Conservation (phyloP, 2,888 invertebrate species). For the Pollenia labialis region DNA sequence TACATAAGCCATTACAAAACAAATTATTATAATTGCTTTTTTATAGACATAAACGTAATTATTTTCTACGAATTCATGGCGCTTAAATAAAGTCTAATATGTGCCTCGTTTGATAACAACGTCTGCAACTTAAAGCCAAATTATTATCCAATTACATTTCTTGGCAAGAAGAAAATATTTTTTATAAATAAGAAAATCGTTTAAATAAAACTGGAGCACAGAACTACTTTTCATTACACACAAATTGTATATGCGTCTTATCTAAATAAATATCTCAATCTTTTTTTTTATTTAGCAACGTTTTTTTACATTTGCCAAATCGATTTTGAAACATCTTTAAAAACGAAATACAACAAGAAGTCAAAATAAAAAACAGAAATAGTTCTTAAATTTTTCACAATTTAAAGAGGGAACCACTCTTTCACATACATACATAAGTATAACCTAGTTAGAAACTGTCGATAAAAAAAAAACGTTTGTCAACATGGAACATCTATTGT, state of each 20-base stretch:
- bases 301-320: slow-evolving; percentile 36
- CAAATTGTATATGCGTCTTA: background rate
- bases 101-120: background rate
- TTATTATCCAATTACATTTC: slow-evolving; percentile 35
- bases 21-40: slow-evolving; percentile 22
- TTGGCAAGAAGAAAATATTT: background rate
- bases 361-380: background rate
- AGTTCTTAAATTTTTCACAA: background rate
- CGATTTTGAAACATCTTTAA: slow-evolving; percentile 12
- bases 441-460: slow-evolving; percentile 41
- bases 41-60: background rate
- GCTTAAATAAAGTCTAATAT: background rate
- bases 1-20: slow-evolving; percentile 1
- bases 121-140: background rate
- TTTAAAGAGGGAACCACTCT: background rate
- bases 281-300: background rate
- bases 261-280: background rate
- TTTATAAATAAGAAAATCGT: background rate
- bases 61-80: background rate
- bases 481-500: slow-evolving; percentile 46
- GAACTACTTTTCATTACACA: background rate
- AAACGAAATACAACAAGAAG: background rate
- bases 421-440: background rate
- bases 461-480: slow-evolving; percentile 58
- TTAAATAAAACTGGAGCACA: background rate